Base-by-base conservation (phyloP, 2,888 invertebrate species). In the Drosophila melanocephala region DNA sequence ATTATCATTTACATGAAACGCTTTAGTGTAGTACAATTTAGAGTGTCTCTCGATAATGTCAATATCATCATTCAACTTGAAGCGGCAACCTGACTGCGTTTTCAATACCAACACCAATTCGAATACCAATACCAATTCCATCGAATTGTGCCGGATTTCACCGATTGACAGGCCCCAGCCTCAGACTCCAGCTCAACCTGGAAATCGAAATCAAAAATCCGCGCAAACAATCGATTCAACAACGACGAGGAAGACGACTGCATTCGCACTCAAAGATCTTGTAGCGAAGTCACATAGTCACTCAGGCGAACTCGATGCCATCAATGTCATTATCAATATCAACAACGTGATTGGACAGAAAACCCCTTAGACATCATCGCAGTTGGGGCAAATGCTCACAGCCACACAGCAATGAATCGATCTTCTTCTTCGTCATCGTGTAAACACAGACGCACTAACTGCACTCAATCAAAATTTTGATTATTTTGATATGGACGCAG, bases 271-370 rank as follows among this genome's bases (percentile, higher is more conserved):
- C 81, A 68, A 90, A 86, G 72, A 72, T 78, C 64, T 76, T 68
- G 60, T 69, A 44, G 79, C 65, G 51, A 68, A 87, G 75, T 77
- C 81, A 74, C 85, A 87, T 77, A 88, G 88, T 89, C 88, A 87
- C 88, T 90, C 90, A 82, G 80, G 59, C 70, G 75, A 84, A 81
- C 78, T 90, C 90, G 81, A 90, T 89, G 85, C 89, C 89, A 85
- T 89, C 89, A 91, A 87, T 91, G 92, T 91, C 91, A 91, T 92
- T 92, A 90, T 91, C 90, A 91, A 92, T 91, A 92, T 91, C 91
- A 89, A 89, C 87, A 92, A 87, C 91, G 81, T 92, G 92, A 91
- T 91, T 87, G 82, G 84, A 92, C 91, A 89, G 77, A 85, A 77
- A 79, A 77, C 39, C 65, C 53, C 30, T 57, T 47, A 47, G 26